Conservation (phyloP, 1,140 invertebrate species). For the Megalonaias nervosa region DNA sequence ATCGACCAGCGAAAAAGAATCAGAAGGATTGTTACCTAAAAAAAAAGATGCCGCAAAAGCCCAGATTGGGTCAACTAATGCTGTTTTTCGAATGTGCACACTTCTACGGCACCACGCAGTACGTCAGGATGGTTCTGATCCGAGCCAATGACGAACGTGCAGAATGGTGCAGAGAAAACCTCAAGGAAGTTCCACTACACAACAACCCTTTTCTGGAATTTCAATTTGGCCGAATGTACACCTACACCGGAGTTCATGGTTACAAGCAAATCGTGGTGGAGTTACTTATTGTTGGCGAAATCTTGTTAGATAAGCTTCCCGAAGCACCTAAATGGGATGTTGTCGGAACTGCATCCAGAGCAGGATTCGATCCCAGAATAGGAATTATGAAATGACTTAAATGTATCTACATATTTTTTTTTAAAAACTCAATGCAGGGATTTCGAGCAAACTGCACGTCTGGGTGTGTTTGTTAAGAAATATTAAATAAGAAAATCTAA, state of each 20-base stretch:
- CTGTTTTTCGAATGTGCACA: slow-evolving; percentile 30
- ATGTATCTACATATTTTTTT: neutral
- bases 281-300: slow-evolving; percentile 26
- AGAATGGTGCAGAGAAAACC: slow-evolving; percentile 21
- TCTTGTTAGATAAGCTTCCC: slow-evolving; percentile 12
- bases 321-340: slow-evolving; percentile 21
- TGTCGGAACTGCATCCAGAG: slow-evolving; percentile 16
- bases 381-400: slow-evolving; percentile 2
- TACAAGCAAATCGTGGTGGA: slow-evolving; percentile 3
- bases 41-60: slow-evolving; percentile 3
- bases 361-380: slow-evolving; percentile 19
- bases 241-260: slow-evolving; percentile 3
- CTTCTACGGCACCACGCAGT: slow-evolving; percentile 17
- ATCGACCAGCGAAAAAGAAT: neutral
- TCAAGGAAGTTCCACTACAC: slow-evolving; percentile 14
- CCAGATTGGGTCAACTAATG: neutral
- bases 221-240: slow-evolving; percentile 14
- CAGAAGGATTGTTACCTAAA: slow-evolving; percentile 17
- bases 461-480: too few species aligned
- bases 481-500: too few species aligned
- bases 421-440: too few species aligned
- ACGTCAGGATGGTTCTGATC: slow-evolving; percentile 15
- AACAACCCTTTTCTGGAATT: slow-evolving; percentile 25
- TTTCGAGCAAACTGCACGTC: too few species aligned
- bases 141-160: slow-evolving; percentile 5